A percentile compares a stretch with the other conserved stretches of the same genome.
Evolutionary conservation across 1,140 invertebrate genomes (phyloP).

Genomic region (Ips typographus): DNA sequence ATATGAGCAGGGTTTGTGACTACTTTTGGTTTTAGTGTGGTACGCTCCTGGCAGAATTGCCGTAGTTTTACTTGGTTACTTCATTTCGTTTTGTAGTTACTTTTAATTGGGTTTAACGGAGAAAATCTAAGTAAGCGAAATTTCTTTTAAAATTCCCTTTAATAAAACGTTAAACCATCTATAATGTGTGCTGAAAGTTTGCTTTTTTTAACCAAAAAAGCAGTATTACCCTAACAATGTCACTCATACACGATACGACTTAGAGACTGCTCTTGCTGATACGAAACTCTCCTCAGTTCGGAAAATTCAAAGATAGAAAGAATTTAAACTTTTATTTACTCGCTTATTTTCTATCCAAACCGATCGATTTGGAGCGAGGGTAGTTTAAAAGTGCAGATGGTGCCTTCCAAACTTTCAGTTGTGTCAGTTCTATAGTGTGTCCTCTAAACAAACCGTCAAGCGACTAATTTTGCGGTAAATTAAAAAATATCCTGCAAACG

Average conservation of each 20-base stretch:
- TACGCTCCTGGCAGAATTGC: background rate
- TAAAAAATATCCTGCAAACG: slow-evolving; percentile 8
- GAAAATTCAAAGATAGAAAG: background rate
- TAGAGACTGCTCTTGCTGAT: background rate
- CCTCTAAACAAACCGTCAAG: background rate
- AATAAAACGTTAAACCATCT: no score
- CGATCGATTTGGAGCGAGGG: background rate
- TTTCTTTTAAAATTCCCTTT: background rate
- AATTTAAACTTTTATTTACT: background rate
- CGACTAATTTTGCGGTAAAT: background rate
- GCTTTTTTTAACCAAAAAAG: no score
- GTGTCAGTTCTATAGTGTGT: background rate
- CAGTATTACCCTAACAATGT: background rate
- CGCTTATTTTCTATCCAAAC: background rate
- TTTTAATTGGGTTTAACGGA: background rate
- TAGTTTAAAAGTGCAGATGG: slow-evolving; percentile 6
- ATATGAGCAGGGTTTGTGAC: no score
- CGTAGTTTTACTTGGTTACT: no score
- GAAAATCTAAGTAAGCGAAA: background rate
- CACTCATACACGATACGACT: background rate
- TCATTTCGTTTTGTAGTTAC: background rate
- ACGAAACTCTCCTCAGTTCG: background rate
- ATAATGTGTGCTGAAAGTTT: no score
- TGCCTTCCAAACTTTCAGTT: slow-evolving; percentile 1
- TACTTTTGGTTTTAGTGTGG: no score